Evolutionary conservation across 1,140 invertebrate genomes (phyloP), one percentile per base, ranked within the genome.

Genomic region (Rhagoletis pomonella): DNA sequence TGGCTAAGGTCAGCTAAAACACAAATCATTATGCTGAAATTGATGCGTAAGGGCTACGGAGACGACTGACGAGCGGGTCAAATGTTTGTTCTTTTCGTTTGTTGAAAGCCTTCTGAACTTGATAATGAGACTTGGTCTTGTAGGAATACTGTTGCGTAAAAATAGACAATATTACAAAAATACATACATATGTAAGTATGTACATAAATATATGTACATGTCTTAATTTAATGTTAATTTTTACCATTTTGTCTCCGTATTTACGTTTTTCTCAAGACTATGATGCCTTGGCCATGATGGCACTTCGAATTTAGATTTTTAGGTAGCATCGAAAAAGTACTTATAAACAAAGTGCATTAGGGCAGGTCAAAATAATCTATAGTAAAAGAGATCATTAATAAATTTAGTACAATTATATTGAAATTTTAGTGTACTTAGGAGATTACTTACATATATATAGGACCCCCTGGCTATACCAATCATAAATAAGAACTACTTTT

Each of bases 111-210:
- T 81, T 50, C 47, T 81, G 73, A 81, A 81, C 73, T 81, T 81
- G 73, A 81, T 81, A 81, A 81, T 81, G 73, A 81, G 73, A 81
- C 73, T 7, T 81, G 73, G 17, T 42, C n/a, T 81, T 81, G 73
- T 55, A 81, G 73, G 47, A 50, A 17, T 10, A 81, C 55, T 55
- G 55, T 81, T 14, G 67, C 0, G 39, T 17, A 73, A 4, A 62
- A 62, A 62, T 62, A 62, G 67, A 14, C 12, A n/a, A 5, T 73
- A 17, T 73, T 73, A 12, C 69, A 73, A 44, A n/a, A n/a, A n/a
- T n/a, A n/a, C n/a, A 19, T 55, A 55, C 73, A 29, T n/a, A 55
- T 29, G 44, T 17, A 81, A 19, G 7, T 55, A 55, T 17, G 55
- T 81, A 44, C n/a, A 12, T 62, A 17, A 3, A n/a, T 69, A 7